Conservation (phyloP, 1,140 invertebrate species). For the Homarus americanus region DNA sequence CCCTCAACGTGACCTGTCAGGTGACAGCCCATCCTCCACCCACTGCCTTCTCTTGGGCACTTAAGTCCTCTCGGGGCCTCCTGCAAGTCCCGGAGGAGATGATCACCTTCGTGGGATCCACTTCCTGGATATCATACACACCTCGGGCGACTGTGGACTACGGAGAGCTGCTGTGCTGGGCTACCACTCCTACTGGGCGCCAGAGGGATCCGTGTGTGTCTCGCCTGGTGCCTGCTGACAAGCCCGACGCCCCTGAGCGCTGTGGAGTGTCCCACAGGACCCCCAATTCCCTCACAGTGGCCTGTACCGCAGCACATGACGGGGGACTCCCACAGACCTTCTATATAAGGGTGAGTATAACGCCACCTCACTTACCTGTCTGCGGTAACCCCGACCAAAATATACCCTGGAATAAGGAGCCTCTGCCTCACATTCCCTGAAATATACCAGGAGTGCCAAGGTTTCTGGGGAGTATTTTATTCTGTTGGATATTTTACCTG, state of each 20-base stretch:
- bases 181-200: constrained; percentile 3
- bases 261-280: constrained; percentile 30
- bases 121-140: constrained; percentile 60
- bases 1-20: constrained; percentile 57
- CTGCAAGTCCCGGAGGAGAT: constrained; percentile 40
- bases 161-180: constrained; percentile 59
- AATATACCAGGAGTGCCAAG: too few species aligned
- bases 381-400: too few species aligned
- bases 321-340: constrained; percentile 59
- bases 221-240: constrained; percentile 43
- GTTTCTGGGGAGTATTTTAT: too few species aligned
- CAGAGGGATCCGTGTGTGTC: constrained; percentile 45
- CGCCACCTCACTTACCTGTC: too few species aligned
- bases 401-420: too few species aligned
- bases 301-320: constrained; percentile 57
- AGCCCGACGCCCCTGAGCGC: constrained; percentile 46
- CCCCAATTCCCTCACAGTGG: constrained; percentile 26
- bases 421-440: too few species aligned
- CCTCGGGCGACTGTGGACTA: constrained; percentile 45
- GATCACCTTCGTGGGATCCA: constrained; percentile 20
- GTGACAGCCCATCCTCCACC: constrained; percentile 39
- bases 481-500: too few species aligned
- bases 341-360: constrained; percentile 39
- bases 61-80: constrained; percentile 37
- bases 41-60: constrained; percentile 40